Conservation (phyloP, 2,113 vertebrate genomes). For the Pseudorhombus dupliciocellatus region DNA sequence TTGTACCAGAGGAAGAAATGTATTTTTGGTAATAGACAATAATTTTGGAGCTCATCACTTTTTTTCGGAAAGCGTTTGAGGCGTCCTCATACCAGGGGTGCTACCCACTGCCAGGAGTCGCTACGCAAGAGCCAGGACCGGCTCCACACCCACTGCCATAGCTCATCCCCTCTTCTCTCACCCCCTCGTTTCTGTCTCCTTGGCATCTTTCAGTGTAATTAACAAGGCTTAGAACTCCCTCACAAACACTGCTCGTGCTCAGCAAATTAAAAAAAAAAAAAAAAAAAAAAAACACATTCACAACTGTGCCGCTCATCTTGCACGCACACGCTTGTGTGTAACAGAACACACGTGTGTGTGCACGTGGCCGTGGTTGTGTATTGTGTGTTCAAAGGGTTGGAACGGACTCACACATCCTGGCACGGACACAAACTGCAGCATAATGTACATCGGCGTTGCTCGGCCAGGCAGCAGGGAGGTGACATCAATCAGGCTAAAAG, state of each 20-base stretch:
- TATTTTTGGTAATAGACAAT: no score
- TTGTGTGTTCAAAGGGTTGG: slow-evolving; percentile 19
- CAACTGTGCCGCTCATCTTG: slow-evolving; percentile 24
- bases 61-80: slow-evolving; percentile 45
- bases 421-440: slow-evolving; percentile 38
- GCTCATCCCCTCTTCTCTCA: slow-evolving; percentile 53
- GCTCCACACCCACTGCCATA: slow-evolving; percentile 55
- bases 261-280: slow-evolving; percentile 19
- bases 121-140: slow-evolving; percentile 51
- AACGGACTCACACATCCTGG: slow-evolving; percentile 23
- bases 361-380: neutral
- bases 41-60: slow-evolving; percentile 31
- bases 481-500: slow-evolving; percentile 69
- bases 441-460: slow-evolving; percentile 49
- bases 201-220: slow-evolving; percentile 70
- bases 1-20: slow-evolving; percentile 5
- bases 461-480: slow-evolving; percentile 41
- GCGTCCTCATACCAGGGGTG: slow-evolving; percentile 22
- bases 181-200: slow-evolving; percentile 49
- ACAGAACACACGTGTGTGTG: slow-evolving; percentile 30
- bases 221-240: slow-evolving; percentile 70
- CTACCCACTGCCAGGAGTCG: slow-evolving; percentile 46
- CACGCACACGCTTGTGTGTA: slow-evolving; percentile 45
- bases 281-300: slow-evolving; percentile 30
- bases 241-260: slow-evolving; percentile 61